These are phyloP conservation scores for Drosophila arawakana DNA, from an alignment of 1,140 invertebrate species.

Conservation along the genomic window DNA sequence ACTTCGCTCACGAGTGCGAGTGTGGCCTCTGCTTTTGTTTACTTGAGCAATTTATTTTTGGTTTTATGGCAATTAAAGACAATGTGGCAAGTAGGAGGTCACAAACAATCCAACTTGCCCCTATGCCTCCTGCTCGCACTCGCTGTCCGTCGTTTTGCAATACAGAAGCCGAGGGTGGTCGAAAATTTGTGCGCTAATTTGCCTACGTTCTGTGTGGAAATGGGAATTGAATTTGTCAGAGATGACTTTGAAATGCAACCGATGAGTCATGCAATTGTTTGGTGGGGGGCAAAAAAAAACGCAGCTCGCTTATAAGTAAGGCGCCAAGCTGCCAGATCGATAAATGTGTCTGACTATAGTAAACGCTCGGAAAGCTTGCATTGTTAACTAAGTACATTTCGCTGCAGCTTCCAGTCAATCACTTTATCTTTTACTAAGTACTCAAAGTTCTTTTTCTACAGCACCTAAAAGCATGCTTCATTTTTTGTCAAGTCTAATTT, in stretches of 20 bases:
- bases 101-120: conserved; percentile 13
- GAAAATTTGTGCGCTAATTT: conserved; percentile 61
- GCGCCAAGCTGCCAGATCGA: conserved; percentile 3
- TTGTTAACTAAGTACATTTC: not conserved
- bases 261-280: conserved; percentile 57
- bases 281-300: conserved; percentile 43
- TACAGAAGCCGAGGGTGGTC: conserved; percentile 54
- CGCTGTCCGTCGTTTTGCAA: not conserved
- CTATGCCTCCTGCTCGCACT: no score
- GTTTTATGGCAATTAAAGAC: conserved; percentile 49
- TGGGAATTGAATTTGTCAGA: conserved; percentile 25
- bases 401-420: not conserved
- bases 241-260: conserved; percentile 54
- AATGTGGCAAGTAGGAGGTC: conserved; percentile 62
- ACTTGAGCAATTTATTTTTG: conserved; percentile 70
- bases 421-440: not conserved
- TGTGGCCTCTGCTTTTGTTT: conserved; percentile 46
- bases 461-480: conserved; percentile 68
- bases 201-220: conserved; percentile 22
- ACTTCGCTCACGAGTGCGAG: not conserved
- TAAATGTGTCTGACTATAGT: conserved; percentile 13
- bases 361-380: not conserved
- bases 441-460: not conserved
- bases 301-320: conserved; percentile 49
- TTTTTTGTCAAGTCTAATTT: not conserved